Evolutionary conservation across 2,888 invertebrate genomes (phyloP).

Genomic region (Tuta absoluta): DNA sequence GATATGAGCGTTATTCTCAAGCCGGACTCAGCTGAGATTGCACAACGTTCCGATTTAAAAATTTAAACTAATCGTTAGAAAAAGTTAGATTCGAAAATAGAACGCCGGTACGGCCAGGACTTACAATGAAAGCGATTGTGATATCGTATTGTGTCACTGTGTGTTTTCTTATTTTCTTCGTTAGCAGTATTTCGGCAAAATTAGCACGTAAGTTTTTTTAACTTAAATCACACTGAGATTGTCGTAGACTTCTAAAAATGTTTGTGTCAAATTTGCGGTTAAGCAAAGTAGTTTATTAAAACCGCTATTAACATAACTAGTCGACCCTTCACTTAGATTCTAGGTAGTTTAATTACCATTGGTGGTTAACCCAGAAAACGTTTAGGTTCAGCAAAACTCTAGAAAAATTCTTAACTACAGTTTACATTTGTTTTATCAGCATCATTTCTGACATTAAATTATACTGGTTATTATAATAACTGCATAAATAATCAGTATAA

Average conservation of each 20-base stretch:
- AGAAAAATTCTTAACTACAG: background rate
- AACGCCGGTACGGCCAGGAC: background rate
- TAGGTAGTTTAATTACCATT: slow-evolving; percentile 1
- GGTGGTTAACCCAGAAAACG: background rate
- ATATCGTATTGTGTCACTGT: slow-evolving; percentile 20
- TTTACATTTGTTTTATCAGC: background rate
- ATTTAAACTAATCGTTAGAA: background rate
- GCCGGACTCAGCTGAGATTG: slow-evolving; percentile 19
- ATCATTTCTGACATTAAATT: too few relatives aligned
- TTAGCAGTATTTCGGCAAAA: background rate
- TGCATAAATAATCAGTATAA: too few relatives aligned
- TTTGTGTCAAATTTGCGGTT: background rate
- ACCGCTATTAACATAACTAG: background rate
- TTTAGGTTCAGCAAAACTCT: background rate
- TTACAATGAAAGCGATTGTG: slow-evolving; percentile 22
- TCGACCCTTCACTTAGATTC: slow-evolving; percentile 4
- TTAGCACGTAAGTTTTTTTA: slow-evolving; percentile 23
- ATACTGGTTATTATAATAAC: too few relatives aligned
- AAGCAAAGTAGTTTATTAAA: background rate
- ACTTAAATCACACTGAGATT: background rate
- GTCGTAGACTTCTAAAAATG: background rate
- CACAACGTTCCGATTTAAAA: slow-evolving; percentile 10
- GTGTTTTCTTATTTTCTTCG: slow-evolving; percentile 10
- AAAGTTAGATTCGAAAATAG: slow-evolving; percentile 14
- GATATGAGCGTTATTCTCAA: slow-evolving; percentile 26